Base-by-base conservation (phyloP, 2,888 invertebrate species). In the Mythimna lalbum region DNA sequence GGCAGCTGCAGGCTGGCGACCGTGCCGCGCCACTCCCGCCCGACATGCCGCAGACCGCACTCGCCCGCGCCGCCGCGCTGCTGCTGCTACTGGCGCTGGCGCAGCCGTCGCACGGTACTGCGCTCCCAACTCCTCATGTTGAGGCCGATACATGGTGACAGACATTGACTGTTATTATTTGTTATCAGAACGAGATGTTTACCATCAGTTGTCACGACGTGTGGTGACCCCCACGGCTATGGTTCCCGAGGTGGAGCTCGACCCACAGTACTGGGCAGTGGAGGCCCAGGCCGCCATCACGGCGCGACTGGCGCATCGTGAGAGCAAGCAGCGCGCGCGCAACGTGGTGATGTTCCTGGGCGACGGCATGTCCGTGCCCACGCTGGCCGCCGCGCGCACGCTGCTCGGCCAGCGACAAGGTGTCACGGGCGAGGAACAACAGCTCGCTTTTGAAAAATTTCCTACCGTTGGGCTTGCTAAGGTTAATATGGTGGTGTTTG, bases 351-450 rank as follows among this genome's bases (percentile, higher is more conserved):
- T 98, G 90, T 98, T 98, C 90, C 90, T 98, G 72, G 98, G 98
- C 10, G 98, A 98, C 90, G 98, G 98, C 55, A 97, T 98, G 97
- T 97, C 97, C 23, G 91, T 97, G 63, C 95, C 97, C 3, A 98
- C 98, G 6, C 91, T 97, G 63, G 96, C 97, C 7, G 97, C 97
- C 1, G 96, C 97, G 36, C 95, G 98, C 81, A 96, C 97, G 49
- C 96, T 97, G 82, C 95, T 96, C 61, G 97, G 97, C 0, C 97
- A 97, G 90, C 91, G 96, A 19, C 89, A 90, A 4, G 93, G 93
- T 0, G 85, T 85, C 39, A 83, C 95, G 0, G 97, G 97, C 0
- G 97, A 97, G 89, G 97, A 97, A 73, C 47, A 73, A 19, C 79
- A 73, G 43, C 74, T 75, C 6, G 79, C 74, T 33, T 75, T 75